Conservation (phyloP, 2,888 invertebrate species). For the Limenitis arthemis region DNA sequence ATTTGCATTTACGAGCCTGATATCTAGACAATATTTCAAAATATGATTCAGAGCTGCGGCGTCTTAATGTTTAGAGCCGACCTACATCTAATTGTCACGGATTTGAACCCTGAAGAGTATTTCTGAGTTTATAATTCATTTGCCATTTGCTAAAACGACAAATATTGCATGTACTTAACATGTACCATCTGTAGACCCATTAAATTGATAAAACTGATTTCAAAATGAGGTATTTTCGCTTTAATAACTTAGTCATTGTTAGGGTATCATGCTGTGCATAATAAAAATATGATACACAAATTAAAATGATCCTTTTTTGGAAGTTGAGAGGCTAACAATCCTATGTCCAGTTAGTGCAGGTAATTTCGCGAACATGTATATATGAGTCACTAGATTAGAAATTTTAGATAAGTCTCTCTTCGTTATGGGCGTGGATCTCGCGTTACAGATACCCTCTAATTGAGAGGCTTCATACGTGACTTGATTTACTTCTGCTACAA, state of each 20-base stretch:
- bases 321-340: background rate
- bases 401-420: slow-evolving; percentile 53
- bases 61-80: background rate
- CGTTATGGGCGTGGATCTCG: slow-evolving; percentile 56
- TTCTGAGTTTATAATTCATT: background rate
- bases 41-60: background rate
- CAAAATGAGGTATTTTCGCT: too few species aligned
- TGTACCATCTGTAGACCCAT: background rate
- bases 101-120: background rate
- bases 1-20: slow-evolving; percentile 19
- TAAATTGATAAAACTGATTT: background rate
- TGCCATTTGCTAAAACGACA: background rate
- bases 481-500: slow-evolving; percentile 38
- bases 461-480: slow-evolving; percentile 49
- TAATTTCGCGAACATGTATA: slow-evolving; percentile 46
- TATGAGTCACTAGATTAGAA: slow-evolving; percentile 58
- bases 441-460: slow-evolving; percentile 53
- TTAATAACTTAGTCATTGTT: too few species aligned
- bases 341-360: slow-evolving; percentile 24
- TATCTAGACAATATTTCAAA: slow-evolving; percentile 1
- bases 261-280: too few species aligned
- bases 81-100: slow-evolving; percentile 1
- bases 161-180: background rate
- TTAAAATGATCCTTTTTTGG: background rate
- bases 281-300: background rate